Percentiles rank a stretch among this genome's conserved stretches.
phyloP scores from a whole-genome alignment of 2,888 invertebrate species.

The Catotricha subobsoleta region DNA sequence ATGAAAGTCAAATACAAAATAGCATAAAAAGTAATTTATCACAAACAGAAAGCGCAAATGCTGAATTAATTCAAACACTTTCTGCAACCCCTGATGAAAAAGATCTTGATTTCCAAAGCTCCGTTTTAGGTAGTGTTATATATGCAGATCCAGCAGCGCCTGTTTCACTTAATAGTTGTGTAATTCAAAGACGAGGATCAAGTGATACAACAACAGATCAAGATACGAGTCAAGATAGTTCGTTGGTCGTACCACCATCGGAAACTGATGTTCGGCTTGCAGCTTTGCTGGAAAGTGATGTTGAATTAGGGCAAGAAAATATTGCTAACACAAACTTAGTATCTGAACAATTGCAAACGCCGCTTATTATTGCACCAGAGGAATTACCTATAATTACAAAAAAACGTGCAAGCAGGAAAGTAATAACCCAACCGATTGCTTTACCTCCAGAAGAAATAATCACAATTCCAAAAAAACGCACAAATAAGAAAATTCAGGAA shows the following conservation, averaged over 20 bases:
- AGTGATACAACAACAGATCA: conserved; percentile 24
- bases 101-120: conserved; percentile 24
- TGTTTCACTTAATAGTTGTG: conserved; percentile 26
- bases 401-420: too few species aligned
- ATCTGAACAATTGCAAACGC: not conserved
- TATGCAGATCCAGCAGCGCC: conserved; percentile 17
- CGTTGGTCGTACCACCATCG: conserved; percentile 27
- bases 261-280: conserved; percentile 27
- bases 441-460: too few species aligned
- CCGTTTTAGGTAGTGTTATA: conserved; percentile 28
- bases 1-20: not conserved
- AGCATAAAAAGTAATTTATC: conserved; percentile 26
- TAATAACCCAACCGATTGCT: too few species aligned
- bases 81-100: conserved; percentile 32
- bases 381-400: too few species aligned
- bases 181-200: conserved; percentile 28
- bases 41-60: conserved; percentile 32
- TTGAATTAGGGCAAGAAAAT: not conserved
- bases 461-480: too few species aligned
- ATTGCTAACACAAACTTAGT: too few species aligned
- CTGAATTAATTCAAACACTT: conserved; percentile 34
- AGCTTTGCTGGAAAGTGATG: conserved; percentile 18
- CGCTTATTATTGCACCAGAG: too few species aligned
- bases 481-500: too few species aligned
- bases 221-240: conserved; percentile 29